Base-by-base conservation (phyloP, 2,888 invertebrate species). In the Bellardia pandia region DNA sequence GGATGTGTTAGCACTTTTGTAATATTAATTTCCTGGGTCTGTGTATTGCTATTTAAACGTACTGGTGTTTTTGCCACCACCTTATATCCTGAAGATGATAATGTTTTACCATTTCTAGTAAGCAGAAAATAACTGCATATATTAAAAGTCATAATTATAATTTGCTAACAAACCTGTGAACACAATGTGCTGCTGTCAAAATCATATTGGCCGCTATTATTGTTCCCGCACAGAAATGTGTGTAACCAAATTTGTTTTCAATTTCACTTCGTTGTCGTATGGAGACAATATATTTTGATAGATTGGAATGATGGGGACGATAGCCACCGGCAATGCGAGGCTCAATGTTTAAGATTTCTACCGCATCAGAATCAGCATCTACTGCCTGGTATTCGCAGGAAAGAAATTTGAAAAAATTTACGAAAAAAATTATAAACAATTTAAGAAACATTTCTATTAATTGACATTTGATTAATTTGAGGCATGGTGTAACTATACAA, bases 101-200 rank as follows among this genome's bases (percentile, higher is more conserved):
- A 0, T 11, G 6, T 45, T 11, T 68, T 42, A 33, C 62, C 45
- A 40, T 51, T 14, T 2, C 85, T 69, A 13, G 4, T 2, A 23
- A 16, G 33, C 3, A 42, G 4, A 74, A 14, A 13, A 23, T 9
- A 56, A 23, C 3, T 23, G 23, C 23, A 23, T 23, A 23, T 23
- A 23, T 23, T 23, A 1, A 23, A 23, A 23, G 23, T 23, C 23
- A 23, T 1, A 23, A 23, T 23, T 1, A 23, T 23, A 23, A 23
- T 30, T 30, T 5, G 33, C 37, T 9, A 23, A 80, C 85, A 6
- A 76, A 90, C 90, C 75, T 40, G 2, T 14, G 0, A 9, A 91
- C 4, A 69, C 91, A 91, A 79, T 91, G 91, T 0, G 90, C 91
- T 0, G 92, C 92, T 0, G 92, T 90, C 0, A 91, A 16, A 30